Conservation (phyloP, 2,113 vertebrate genomes). For the Anser brachyrhynchus region DNA sequence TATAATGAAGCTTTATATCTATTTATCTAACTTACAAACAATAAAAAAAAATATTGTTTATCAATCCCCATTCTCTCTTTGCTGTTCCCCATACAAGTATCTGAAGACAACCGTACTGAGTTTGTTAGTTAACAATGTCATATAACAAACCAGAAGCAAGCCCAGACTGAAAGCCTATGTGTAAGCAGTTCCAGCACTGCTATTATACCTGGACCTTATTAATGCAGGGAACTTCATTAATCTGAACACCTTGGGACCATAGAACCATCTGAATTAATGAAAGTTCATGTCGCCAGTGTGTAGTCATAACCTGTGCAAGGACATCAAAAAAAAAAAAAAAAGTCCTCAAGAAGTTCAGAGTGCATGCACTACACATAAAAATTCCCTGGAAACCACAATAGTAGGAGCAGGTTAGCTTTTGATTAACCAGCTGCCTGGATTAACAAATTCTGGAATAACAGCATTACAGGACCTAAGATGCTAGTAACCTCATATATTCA, state of each 20-base stretch:
- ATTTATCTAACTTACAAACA: background rate
- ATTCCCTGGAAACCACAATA: background rate
- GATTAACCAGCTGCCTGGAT: background rate
- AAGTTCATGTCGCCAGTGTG: background rate
- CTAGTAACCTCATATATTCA: background rate
- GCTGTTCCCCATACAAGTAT: background rate
- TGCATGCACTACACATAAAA: background rate
- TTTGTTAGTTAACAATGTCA: background rate
- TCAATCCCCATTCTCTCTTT: background rate
- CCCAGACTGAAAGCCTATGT: background rate
- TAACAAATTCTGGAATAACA: background rate
- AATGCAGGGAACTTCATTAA: background rate
- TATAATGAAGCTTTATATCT: background rate
- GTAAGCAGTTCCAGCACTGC: background rate
- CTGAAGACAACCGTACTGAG: fast-evolving
- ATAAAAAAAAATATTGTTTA: background rate
- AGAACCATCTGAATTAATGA: background rate
- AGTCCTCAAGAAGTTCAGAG: fast-evolving
- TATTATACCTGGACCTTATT: background rate
- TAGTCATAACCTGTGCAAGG: background rate
- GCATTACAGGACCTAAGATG: background rate
- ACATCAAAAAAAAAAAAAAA: background rate
- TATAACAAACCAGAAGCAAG: background rate
- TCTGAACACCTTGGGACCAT: background rate
- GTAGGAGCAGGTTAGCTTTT: background rate